Evolutionary conservation across 1,140 invertebrate genomes (phyloP).

Genomic region (Drosophila pseudoobscura): DNA sequence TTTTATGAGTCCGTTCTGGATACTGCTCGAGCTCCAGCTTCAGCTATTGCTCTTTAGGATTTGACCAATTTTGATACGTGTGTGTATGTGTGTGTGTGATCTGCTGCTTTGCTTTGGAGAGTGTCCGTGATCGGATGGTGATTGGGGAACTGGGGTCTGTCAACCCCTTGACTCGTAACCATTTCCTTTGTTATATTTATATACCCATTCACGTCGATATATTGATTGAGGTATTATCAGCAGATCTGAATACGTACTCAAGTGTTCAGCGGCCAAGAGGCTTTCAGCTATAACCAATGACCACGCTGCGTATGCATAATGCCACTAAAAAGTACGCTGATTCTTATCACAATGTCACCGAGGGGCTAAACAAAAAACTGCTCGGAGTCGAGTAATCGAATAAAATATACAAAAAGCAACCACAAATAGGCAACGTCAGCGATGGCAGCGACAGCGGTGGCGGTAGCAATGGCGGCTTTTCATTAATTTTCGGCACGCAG

Average conservation of each 20-base stretch:
- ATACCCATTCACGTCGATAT: slow-evolving; percentile 28
- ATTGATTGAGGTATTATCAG: slow-evolving; percentile 36
- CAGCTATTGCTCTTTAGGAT: slow-evolving; percentile 6
- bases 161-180: slow-evolving; percentile 6
- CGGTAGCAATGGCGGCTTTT: slow-evolving; percentile 55
- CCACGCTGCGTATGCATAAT: slow-evolving; percentile 60
- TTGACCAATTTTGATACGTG: slow-evolving; percentile 39
- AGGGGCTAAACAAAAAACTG: slow-evolving; percentile 31
- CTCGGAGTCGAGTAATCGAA: slow-evolving; percentile 36
- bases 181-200: background rate
- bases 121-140: no score
- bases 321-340: slow-evolving; percentile 62
- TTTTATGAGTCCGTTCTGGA: slow-evolving; percentile 46
- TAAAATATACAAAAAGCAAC: slow-evolving; percentile 51
- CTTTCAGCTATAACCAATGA: slow-evolving; percentile 26
- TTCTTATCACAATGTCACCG: slow-evolving; percentile 66
- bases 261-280: slow-evolving; percentile 17
- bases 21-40: slow-evolving; percentile 5
- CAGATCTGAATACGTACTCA: slow-evolving; percentile 20
- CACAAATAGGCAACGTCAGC: slow-evolving; percentile 44
- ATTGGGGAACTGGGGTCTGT: background rate
- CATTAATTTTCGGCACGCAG: slow-evolving; percentile 80
- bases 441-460: slow-evolving; percentile 36
- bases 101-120: background rate
- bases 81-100: slow-evolving; percentile 1